Evolutionary conservation across 2,888 invertebrate species (phyloP), one percentile per base, ranked within the genome.

Genomic region (Chymomyza caudatula): DNA sequence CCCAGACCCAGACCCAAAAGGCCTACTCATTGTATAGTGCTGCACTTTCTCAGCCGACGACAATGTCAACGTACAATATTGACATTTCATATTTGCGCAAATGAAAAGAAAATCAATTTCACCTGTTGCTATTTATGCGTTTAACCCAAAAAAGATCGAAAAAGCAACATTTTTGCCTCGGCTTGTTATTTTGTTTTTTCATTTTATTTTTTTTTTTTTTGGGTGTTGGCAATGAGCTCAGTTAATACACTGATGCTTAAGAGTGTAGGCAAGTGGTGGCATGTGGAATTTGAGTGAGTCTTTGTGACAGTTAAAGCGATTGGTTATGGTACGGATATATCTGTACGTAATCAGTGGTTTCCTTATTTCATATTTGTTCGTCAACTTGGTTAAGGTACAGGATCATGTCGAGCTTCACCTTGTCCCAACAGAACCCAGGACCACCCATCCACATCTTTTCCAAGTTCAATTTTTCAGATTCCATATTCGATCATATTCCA

Each of bases 91-190:
- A 88, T 89, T 89, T 88, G 88, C 87, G 75, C 89, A 89, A 89
- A 88, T 86, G 88, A 88, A 88, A 89, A 88, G 88, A 88, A 89
- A 89, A 88, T 88, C 89, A 90, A 88, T 89, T 89, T 89, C 90
- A 89, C 89, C 87, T 87, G 79, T 71, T 77, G 88, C 82, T 80
- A 88, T 89, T 88, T 89, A 73, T 78, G 81, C 87, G 79, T 78
- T 89, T 87, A 88, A 88, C 88, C 89, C 80, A 84, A 78, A 79
- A 77, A 74, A 20, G 5, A 47, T 4, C 51, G 52, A 8, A 76
- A 20, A 54, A 15, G 47, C n/a, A 47, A 68, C 53, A 65, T 64
- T 70, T 58, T 64, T 49, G 59, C 29, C 11, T n/a, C 23, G 19
- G 17, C 22, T 52, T 58, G 49, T 13, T 52, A 60, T 37, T 69